Conservation (phyloP, 2,888 invertebrate genomes). For the Drosophila mettleri region DNA sequence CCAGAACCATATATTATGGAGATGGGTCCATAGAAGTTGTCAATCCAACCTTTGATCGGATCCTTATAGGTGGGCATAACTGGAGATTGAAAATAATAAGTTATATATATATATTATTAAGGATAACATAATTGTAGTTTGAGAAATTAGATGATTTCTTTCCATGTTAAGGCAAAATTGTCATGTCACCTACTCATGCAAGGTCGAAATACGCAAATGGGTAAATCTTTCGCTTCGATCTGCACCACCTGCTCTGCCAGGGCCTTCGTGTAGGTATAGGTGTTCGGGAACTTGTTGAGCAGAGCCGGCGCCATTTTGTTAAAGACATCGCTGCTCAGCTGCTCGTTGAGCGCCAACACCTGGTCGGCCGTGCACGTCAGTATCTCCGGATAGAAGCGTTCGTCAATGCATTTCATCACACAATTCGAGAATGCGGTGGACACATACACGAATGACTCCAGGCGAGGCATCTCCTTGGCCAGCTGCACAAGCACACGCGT, state of each 20-base stretch:
- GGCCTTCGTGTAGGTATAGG: conserved; percentile 90
- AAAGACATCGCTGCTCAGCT: conserved; percentile 81
- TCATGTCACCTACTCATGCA: conserved; percentile 86
- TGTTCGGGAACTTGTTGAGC: conserved; percentile 87
- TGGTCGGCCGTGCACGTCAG: conserved; percentile 80
- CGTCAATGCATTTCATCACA: conserved; percentile 81
- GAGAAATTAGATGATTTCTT: too few relatives aligned
- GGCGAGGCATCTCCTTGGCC: conserved; percentile 86
- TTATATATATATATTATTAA: not conserved
- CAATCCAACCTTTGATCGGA: conserved; percentile 88
- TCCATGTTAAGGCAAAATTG: too few relatives aligned
- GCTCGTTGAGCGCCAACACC: conserved; percentile 77
- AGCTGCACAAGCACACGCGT: conserved; percentile 88
- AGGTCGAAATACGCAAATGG: conserved; percentile 89
- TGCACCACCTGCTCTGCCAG: conserved; percentile 88
- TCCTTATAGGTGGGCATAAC: conserved; percentile 85
- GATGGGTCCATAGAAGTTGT: conserved; percentile 88
- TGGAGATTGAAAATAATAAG: conserved; percentile 7
- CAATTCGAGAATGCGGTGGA: conserved; percentile 90
- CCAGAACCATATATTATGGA: conserved; percentile 86
- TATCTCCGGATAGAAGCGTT: conserved; percentile 83
- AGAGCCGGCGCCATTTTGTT: conserved; percentile 77
- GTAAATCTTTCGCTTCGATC: conserved; percentile 87
- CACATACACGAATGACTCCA: conserved; percentile 87
- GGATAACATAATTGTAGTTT: not conserved